Percentiles rank a stretch among this genome's conserved stretches.
Evolutionary conservation across 1,140 invertebrate genomes (phyloP).

Genomic region (Cyclargus thomasi): DNA sequence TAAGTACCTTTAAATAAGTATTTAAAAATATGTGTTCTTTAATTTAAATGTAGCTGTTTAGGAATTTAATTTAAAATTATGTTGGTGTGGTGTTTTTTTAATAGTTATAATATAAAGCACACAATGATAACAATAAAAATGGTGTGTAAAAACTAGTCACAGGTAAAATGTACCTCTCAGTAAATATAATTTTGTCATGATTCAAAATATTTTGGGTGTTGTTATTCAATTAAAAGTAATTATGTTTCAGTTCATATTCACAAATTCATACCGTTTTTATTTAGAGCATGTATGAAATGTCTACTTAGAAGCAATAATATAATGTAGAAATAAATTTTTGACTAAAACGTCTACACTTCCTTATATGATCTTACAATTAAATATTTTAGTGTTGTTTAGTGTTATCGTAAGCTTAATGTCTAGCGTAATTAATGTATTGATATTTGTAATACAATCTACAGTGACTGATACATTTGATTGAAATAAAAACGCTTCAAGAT

Average conservation of each 20-base stretch:
- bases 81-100: slow-evolving; percentile 71
- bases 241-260: slow-evolving; percentile 16
- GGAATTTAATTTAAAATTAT: slow-evolving; percentile 67
- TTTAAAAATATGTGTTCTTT: slow-evolving; percentile 69
- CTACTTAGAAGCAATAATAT: slow-evolving; percentile 12
- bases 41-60: slow-evolving; percentile 64
- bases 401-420: slow-evolving; percentile 13
- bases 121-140: slow-evolving; percentile 40
- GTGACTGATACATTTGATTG: slow-evolving; percentile 11
- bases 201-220: slow-evolving; percentile 37
- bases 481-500: slow-evolving; percentile 13
- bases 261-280: neutral
- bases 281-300: neutral
- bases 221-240: slow-evolving; percentile 4
- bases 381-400: slow-evolving; percentile 14
- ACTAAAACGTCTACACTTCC: slow-evolving; percentile 15
- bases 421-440: slow-evolving; percentile 4
- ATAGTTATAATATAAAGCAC: slow-evolving; percentile 49
- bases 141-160: slow-evolving; percentile 69
- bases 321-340: slow-evolving; percentile 5
- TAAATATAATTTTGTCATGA: slow-evolving; percentile 34
- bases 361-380: slow-evolving; percentile 15
- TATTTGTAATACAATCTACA: slow-evolving; percentile 15
- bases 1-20: slow-evolving; percentile 59
- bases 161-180: slow-evolving; percentile 55